Evolutionary conservation across 2,797 vertebrate species (phyloP).

Genomic region (Atherinosoma microstoma): DNA sequence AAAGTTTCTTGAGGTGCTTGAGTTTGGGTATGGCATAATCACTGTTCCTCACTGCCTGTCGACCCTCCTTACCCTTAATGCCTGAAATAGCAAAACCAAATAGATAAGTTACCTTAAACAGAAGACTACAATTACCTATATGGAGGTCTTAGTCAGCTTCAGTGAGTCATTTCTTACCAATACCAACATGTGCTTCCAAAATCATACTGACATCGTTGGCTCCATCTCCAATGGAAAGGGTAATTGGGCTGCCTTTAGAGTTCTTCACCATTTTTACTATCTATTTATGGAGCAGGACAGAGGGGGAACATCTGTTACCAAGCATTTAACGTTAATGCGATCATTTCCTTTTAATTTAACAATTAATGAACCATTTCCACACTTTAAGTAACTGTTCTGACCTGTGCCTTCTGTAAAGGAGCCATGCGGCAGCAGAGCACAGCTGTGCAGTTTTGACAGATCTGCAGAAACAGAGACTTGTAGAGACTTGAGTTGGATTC

Average conservation of each 20-base stretch:
- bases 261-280: conserved; percentile 99
- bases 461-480: conserved; percentile 93
- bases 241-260: conserved; percentile 94
- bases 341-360: neutral
- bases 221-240: conserved; percentile 94
- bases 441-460: conserved; percentile 93
- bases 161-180: conserved; percentile 85
- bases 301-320: neutral
- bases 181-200: conserved; percentile 97
- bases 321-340: conserved; percentile 3
- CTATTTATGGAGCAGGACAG: conserved; percentile 71
- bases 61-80: conserved; percentile 97
- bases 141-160: neutral
- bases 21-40: conserved; percentile 98
- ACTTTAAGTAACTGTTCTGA: conserved; percentile 35
- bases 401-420: conserved; percentile 97
- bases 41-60: conserved; percentile 96
- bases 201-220: conserved; percentile 99
- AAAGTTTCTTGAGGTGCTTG: conserved; percentile 93
- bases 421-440: conserved; percentile 98
- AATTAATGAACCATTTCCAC: neutral
- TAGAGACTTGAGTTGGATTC: conserved; percentile 87
- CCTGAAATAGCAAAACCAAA: conserved; percentile 77
- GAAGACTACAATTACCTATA: neutral
- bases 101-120: neutral